phyloP scores from a whole-genome alignment of 2,888 invertebrate species.

The Megamerina dolium region DNA sequence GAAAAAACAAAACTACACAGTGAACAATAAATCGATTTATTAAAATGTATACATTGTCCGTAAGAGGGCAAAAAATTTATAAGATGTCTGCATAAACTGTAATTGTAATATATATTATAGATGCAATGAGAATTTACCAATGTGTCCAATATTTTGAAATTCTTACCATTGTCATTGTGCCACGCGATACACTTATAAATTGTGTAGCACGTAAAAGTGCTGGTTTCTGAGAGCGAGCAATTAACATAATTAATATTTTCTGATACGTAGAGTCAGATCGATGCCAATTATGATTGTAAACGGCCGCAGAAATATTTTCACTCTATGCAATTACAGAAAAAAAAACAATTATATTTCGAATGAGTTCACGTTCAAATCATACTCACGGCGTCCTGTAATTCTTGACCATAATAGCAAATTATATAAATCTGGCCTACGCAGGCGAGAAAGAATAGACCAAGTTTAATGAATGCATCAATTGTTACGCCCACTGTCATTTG shows the following conservation, averaged over 20 bases:
- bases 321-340: slow-evolving; percentile 24
- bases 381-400: slow-evolving; percentile 23
- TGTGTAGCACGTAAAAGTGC: slow-evolving; percentile 29
- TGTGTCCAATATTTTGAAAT: no score
- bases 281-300: slow-evolving; percentile 30
- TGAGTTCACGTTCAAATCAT: not conserved
- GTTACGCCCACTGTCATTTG: slow-evolving; percentile 28
- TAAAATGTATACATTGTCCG: slow-evolving; percentile 38
- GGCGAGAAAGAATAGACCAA: slow-evolving; percentile 25
- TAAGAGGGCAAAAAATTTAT: slow-evolving; percentile 36
- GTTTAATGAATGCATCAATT: slow-evolving; percentile 22
- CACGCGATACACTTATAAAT: slow-evolving; percentile 29
- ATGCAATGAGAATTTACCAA: no score
- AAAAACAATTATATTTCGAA: not conserved
- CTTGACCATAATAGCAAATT: slow-evolving; percentile 25
- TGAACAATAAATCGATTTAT: no score
- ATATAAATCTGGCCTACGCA: slow-evolving; percentile 22
- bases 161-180: slow-evolving; percentile 31
- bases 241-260: slow-evolving; percentile 29
- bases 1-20: no score
- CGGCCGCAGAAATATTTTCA: slow-evolving; percentile 22
- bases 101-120: not conserved
- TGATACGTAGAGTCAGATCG: slow-evolving; percentile 24
- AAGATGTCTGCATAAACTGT: slow-evolving; percentile 36
- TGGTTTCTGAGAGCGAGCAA: slow-evolving; percentile 29